Evolutionary conservation across 2,888 invertebrate genomes (phyloP).

Genomic region (Plebejus anna): DNA sequence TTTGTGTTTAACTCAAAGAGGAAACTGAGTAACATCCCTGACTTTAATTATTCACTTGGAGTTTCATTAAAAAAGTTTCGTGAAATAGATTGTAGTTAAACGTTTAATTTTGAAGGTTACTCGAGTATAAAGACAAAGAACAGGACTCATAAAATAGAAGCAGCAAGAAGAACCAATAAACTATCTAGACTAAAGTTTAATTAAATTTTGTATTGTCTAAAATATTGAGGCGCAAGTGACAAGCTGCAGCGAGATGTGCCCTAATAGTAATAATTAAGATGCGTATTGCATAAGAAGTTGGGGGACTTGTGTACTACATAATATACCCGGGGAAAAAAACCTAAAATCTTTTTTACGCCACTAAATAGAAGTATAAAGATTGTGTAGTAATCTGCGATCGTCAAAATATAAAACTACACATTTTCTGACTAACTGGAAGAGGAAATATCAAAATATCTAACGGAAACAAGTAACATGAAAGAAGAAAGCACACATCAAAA

Average conservation of each 20-base stretch:
- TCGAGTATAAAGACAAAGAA: slow-evolving; percentile 46
- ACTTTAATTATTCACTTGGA: slow-evolving; percentile 17
- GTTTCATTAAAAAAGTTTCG: slow-evolving; percentile 30
- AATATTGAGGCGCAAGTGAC: slow-evolving; percentile 45
- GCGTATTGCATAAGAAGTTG: too few relatives aligned
- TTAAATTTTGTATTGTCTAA: slow-evolving; percentile 75
- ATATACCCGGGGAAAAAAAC: too few relatives aligned
- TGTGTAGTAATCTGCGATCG: too few relatives aligned
- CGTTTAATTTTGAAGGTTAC: slow-evolving; percentile 30
- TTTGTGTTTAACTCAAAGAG: slow-evolving; percentile 1
- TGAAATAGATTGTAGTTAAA: slow-evolving; percentile 25
- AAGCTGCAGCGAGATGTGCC: slow-evolving; percentile 30
- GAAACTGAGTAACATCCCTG: slow-evolving; percentile 4
- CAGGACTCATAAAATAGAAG: slow-evolving; percentile 53
- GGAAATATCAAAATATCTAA: too few relatives aligned
- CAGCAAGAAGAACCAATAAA: slow-evolving; percentile 62
- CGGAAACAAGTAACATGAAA: too few relatives aligned
- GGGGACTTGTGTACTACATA: too few relatives aligned
- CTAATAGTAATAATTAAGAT: too few relatives aligned
- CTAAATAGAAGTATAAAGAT: too few relatives aligned
- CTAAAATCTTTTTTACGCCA: too few relatives aligned
- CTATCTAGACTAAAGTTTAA: slow-evolving; percentile 69
- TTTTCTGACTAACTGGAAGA: too few relatives aligned
- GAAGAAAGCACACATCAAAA: too few relatives aligned
- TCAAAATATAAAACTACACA: too few relatives aligned